Percentiles rank a stretch among this genome's conserved stretches.
phyloP scores from a whole-genome alignment of 2,888 invertebrate genomes.

The Thyatira batis region DNA sequence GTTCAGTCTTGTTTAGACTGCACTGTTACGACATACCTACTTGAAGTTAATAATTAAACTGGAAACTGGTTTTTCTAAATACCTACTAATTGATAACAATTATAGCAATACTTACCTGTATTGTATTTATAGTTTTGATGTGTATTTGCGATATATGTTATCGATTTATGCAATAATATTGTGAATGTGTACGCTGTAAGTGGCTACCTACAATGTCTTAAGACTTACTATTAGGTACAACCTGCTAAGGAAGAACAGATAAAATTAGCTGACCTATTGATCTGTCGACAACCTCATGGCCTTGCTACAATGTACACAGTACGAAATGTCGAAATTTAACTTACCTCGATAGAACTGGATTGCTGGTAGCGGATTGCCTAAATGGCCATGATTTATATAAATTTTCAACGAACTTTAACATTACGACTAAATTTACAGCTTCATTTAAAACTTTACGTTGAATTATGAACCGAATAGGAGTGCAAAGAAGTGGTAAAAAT shows the following conservation, averaged over 20 bases:
- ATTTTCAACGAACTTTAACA: slow-evolving; percentile 25
- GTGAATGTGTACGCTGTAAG: too few relatives aligned
- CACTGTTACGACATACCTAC: background rate
- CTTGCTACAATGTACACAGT: slow-evolving; percentile 9
- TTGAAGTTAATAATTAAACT: too few relatives aligned
- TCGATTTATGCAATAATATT: too few relatives aligned
- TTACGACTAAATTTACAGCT: slow-evolving; percentile 13
- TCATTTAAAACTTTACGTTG: background rate
- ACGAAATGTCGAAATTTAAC: slow-evolving; percentile 27
- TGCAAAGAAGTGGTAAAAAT: background rate
- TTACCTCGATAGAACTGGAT: slow-evolving; percentile 27
- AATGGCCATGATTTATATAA: slow-evolving; percentile 29
- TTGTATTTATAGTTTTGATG: slow-evolving; percentile 10
- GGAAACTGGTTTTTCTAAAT: too few relatives aligned
- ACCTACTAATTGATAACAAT: background rate
- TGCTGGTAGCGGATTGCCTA: slow-evolving; percentile 31
- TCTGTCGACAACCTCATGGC: slow-evolving; percentile 1
- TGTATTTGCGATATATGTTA: background rate
- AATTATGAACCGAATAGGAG: background rate
- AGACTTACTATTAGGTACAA: too few relatives aligned
- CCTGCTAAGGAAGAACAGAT: background rate
- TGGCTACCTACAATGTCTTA: too few relatives aligned
- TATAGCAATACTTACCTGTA: slow-evolving; percentile 9
- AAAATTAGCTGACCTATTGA: slow-evolving; percentile 1
- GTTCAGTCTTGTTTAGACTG: slow-evolving; percentile 7